Conservation (phyloP, 2,113 vertebrate species). For the Gnathonemus echidnorhynchus region DNA sequence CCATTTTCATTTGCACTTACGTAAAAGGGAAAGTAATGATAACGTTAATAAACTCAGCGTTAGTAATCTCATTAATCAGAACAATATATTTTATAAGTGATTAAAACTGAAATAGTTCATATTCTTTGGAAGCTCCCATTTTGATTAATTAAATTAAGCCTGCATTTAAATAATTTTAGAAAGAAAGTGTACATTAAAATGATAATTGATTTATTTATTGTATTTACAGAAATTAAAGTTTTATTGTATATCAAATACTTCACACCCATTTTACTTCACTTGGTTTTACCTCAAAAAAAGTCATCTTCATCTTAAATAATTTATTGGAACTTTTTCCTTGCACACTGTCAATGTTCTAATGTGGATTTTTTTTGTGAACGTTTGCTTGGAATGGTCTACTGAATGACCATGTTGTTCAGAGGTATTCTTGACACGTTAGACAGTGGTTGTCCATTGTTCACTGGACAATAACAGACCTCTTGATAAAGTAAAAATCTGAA, state of each 20-base stretch:
- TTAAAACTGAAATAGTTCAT: background rate
- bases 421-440: slow-evolving; percentile 31
- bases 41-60: background rate
- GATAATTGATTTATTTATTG: background rate
- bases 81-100: background rate
- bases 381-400: slow-evolving; percentile 34
- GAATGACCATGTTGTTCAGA: slow-evolving; percentile 30
- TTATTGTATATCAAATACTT: background rate
- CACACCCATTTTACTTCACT: background rate
- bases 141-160: background rate
- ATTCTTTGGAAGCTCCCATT: background rate
- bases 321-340: background rate
- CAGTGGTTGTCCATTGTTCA: background rate
- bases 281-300: background rate
- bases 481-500: background rate
- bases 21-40: background rate
- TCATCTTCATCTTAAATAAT: background rate
- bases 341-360: background rate
- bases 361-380: background rate
- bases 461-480: background rate
- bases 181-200: background rate
- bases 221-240: background rate
- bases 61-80: background rate
- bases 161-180: background rate
- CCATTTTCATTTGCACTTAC: background rate